These are phyloP conservation scores for Imbricaverruca yamaguchii DNA, from an alignment of 2,888 invertebrate genomes.

Conservation along the genomic window DNA sequence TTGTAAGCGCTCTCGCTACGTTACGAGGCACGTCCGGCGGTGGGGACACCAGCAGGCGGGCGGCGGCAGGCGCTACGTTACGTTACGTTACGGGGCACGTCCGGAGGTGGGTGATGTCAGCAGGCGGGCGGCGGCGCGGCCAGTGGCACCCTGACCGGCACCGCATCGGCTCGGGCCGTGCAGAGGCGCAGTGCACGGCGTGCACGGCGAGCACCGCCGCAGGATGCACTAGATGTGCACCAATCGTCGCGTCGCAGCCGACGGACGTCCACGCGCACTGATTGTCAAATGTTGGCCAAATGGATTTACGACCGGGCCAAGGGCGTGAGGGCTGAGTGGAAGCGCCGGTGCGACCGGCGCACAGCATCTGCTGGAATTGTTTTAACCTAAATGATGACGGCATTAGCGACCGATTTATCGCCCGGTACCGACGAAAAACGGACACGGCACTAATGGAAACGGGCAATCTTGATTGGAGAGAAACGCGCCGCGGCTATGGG, in stretches of 20 bases:
- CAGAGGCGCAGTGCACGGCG: background rate
- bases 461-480: constrained; percentile 14
- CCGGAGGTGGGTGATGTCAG: too few relatives aligned
- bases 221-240: background rate
- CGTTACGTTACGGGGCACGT: too few relatives aligned
- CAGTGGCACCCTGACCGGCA: too few relatives aligned
- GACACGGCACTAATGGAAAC: background rate
- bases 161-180: background rate
- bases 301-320: background rate
- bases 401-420: constrained; percentile 8
- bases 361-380: background rate
- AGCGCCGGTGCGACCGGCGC: background rate
- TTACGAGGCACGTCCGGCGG: too few relatives aligned
- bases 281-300: background rate
- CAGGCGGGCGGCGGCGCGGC: too few relatives aligned
- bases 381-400: background rate
- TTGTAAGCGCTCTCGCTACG: too few relatives aligned
- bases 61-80: too few relatives aligned
- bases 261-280: background rate
- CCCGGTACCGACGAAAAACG: background rate
- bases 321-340: background rate
- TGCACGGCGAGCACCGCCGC: background rate
- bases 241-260: background rate
- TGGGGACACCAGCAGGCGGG: too few relatives aligned
- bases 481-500: background rate